These are phyloP conservation scores for Miopithecus talapoin DNA, from an alignment of 2,797 vertebrate genomes.

Conservation along the genomic window DNA sequence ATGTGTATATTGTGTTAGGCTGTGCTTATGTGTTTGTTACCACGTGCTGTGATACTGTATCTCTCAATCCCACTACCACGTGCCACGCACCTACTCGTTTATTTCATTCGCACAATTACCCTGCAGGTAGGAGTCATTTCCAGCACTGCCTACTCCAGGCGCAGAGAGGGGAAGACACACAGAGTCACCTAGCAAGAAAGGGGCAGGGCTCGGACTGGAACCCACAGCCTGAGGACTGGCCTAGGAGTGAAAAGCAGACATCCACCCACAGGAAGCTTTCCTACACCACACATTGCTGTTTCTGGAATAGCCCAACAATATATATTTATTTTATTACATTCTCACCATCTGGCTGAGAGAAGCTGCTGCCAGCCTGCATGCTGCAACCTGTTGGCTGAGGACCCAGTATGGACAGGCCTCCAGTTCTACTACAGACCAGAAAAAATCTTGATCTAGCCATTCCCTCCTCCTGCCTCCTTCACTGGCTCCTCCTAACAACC, in stretches of 20 bases:
- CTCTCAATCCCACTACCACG: background rate
- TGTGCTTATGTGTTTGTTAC: slow-evolving; percentile 68
- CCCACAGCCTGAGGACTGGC: background rate
- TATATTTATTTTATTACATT: slow-evolving; percentile 29
- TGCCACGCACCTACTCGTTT: background rate
- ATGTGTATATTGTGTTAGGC: slow-evolving; percentile 49
- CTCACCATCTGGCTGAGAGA: background rate
- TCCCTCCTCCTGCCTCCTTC: background rate
- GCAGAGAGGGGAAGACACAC: background rate
- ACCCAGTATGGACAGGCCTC: background rate
- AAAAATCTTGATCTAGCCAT: background rate
- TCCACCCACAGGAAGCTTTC: background rate
- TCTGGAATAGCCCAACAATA: background rate
- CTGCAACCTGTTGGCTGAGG: background rate
- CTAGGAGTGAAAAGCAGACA: background rate
- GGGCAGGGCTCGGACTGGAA: slow-evolving; percentile 1
- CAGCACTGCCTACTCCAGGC: rapidly evolving
- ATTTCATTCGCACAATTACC: background rate
- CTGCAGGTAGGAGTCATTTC: background rate
- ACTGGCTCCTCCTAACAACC: background rate
- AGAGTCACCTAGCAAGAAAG: background rate
- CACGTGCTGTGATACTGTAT: slow-evolving; percentile 30
- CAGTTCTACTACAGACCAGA: background rate
- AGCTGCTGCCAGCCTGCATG: background rate
- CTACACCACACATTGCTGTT: background rate